Base-by-base conservation (phyloP, 2,888 invertebrate species). In the Chrysotoxum bicinctum region DNA sequence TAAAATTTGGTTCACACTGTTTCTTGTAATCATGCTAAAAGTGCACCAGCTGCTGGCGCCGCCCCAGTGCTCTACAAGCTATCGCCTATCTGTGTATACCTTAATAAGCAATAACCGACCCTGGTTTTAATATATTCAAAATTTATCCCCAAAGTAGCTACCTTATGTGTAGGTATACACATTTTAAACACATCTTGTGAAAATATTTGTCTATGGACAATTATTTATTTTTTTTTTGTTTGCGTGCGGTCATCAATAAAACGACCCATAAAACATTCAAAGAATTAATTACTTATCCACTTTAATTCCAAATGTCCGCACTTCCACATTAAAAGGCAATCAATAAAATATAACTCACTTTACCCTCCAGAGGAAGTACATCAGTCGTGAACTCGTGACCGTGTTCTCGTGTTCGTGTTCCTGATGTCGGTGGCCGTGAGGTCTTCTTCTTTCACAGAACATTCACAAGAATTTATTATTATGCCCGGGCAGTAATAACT, bases 361-460 rank as follows among this genome's bases (percentile, higher is more conserved):
- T 32, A 32, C 32, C 32, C 16, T 16, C 56, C 56, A 58, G 14
- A 58, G 58, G 58, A 58, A 58, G 58, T 58, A 43, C 19, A 58
- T 58, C 21, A 58, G 35, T 58, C 14, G 19, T 58, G 5, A 0
- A 7, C 2, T 32, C 48, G 48, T 50, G 50, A 26, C 23, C 50
- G 50, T 50, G 14, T 1, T 23, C 2, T 21, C 0, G 19, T 45
- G 16, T n/a, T 16, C 23, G 21, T 50, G 23, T n/a, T n/a, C n/a
- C n/a, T n/a, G n/a, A n/a, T n/a, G n/a, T n/a, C 21, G 1, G 21
- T 32, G 16, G 60, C 45, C 79, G 52, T 74, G 79, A 43, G 74
- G 79, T 74, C 74, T 74, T 45, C 30, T 45, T 64, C 43, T 35
- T 35, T 35, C 50, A 50, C 43, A 68, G 60, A 79, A 79, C 68